These are phyloP conservation scores for Nomada lathburiana DNA, from an alignment of 2,888 invertebrate species.

Conservation along the genomic window DNA sequence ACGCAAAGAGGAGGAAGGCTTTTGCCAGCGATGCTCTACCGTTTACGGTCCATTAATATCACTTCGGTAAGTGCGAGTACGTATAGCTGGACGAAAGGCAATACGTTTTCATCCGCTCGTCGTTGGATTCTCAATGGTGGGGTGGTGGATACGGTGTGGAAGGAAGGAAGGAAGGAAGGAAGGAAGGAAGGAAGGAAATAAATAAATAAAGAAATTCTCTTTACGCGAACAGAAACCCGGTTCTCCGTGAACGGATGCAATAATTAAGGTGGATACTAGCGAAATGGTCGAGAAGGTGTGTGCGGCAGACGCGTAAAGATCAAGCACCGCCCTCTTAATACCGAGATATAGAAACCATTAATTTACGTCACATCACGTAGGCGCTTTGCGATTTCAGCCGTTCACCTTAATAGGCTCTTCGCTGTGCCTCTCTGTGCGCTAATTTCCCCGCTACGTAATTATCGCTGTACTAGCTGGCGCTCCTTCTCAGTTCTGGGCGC, in stretches of 20 bases:
- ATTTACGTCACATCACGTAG: slow-evolving; percentile 72
- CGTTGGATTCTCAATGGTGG: slow-evolving; percentile 47
- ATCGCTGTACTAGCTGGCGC: slow-evolving; percentile 17
- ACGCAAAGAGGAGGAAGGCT: slow-evolving; percentile 20
- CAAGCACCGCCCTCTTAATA: slow-evolving; percentile 56
- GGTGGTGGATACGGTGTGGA: slow-evolving; percentile 30
- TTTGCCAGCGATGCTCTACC: slow-evolving; percentile 35
- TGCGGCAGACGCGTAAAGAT: slow-evolving; percentile 54
- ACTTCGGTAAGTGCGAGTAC: slow-evolving; percentile 71
- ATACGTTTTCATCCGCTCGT: slow-evolving; percentile 73
- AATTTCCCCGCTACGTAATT: slow-evolving; percentile 60
- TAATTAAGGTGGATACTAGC: slow-evolving; percentile 73
- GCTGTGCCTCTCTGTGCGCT: slow-evolving; percentile 38
- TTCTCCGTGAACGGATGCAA: slow-evolving; percentile 60
- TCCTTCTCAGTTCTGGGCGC: slow-evolving; percentile 25
- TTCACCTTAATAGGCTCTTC: slow-evolving; percentile 62
- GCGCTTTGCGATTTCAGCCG: slow-evolving; percentile 42
- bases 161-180: slow-evolving; percentile 19
- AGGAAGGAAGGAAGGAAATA: slow-evolving; percentile 27
- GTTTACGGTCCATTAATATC: slow-evolving; percentile 76
- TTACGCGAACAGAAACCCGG: slow-evolving; percentile 27
- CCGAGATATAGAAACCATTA: slow-evolving; percentile 71
- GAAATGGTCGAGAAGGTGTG: slow-evolving; percentile 38
- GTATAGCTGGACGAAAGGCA: slow-evolving; percentile 71
- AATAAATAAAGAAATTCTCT: slow-evolving; percentile 57